Evolutionary conservation across 1,140 invertebrate genomes (phyloP), one percentile per base, ranked within the genome.

Genomic region (Drosophila sproati): DNA sequence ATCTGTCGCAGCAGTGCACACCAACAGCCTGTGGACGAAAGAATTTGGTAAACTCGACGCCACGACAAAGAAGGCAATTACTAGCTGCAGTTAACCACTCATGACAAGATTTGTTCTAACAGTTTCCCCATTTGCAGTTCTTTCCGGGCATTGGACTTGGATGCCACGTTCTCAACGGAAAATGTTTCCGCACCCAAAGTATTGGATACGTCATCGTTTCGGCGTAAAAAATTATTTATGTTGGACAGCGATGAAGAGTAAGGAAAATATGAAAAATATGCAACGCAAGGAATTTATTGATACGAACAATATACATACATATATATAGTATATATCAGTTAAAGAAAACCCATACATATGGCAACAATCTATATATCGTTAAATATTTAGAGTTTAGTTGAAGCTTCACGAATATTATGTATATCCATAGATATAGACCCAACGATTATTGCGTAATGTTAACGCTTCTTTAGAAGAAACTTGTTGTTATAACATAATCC

Each of bases 371-470:
- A 82, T 80, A 87, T 86, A 86, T 80, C 80, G 83, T 83, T 88
- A 88, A 72, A 87, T 74, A 77, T 50, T 59, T 60, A 68, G 56
- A 78, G 35, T 57, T 52, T 79, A 80, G 77, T 77, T 78, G 37
- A 78, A 85, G 70, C 63, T 47, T 39, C 57, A 43, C 10, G 4
- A 43, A n/a, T n/a, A 43, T 43, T 20, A 62, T 73, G 56, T 47
- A 83, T 59, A 71, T 70, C 61, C 56, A 29, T 89, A 88, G 78
- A 39, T 78, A 70, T 78, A 81, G 70, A 35, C 63, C 52, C 34
- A 67, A 73, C 70, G 55, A 90, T 88, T 86, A 90, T 88, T 86
- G 69, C 85, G 72, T 76, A 89, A 89, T 89, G 80, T 90, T 90
- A 90, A 83, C 52, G 78, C 78, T 89, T 89, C 86, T 89, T 86